phyloP scores from a whole-genome alignment of 2,888 invertebrate species.

The Uloborus plumipes region DNA sequence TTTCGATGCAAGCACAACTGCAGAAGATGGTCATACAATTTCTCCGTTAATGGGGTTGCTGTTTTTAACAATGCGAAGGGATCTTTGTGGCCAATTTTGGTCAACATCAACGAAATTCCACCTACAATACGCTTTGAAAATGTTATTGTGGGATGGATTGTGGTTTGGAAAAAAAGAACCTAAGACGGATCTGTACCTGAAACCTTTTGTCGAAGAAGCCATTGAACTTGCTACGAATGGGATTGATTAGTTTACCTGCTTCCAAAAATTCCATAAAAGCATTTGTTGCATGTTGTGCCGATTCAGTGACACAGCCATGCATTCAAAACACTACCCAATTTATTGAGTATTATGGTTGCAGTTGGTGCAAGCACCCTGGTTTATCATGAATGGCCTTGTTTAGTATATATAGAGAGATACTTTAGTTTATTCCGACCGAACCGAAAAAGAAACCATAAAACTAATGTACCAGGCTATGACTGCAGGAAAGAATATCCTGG shows the following conservation, averaged over 20 bases:
- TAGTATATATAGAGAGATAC: neutral
- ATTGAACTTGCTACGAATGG: neutral
- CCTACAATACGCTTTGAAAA: no score
- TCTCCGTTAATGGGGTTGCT: no score
- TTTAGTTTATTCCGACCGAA: neutral
- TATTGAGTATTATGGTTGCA: neutral
- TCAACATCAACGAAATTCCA: no score
- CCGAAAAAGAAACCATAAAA: neutral
- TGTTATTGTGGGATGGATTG: no score
- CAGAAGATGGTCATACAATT: neutral
- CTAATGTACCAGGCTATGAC: neutral
- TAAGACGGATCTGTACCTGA: constrained; percentile 1
- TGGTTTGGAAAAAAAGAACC: neutral
- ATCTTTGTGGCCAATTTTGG: no score
- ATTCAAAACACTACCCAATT: constrained; percentile 1
- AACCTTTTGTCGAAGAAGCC: neutral
- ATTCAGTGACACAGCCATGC: no score
- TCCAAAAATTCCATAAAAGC: neutral
- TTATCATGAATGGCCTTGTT: neutral
- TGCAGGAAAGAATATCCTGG: neutral
- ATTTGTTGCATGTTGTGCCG: no score
- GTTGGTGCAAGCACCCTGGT: neutral
- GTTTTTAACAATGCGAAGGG: no score
- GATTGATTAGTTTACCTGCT: neutral
- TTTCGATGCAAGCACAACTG: neutral